These are phyloP conservation scores for Lepidochrysops patricia DNA, from an alignment of 2,888 invertebrate genomes.

Conservation along the genomic window DNA sequence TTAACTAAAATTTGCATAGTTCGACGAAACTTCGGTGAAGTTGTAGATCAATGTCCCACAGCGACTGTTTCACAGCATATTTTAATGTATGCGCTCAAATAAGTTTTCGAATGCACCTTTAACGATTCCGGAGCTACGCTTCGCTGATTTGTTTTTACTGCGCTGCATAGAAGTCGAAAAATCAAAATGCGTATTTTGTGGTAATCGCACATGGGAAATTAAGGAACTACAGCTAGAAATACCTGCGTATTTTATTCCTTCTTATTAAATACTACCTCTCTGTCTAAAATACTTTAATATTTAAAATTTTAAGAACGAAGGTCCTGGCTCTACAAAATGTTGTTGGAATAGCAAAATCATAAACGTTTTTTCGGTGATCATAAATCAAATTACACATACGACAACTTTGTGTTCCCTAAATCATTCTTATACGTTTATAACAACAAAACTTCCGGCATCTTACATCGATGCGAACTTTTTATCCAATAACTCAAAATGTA, in stretches of 20 bases:
- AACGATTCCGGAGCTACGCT: slow-evolving; percentile 9
- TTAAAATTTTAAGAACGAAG: too few relatives aligned
- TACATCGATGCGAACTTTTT: slow-evolving; percentile 45
- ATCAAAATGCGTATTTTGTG: background rate
- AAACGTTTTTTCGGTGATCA: background rate
- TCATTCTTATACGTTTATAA: slow-evolving; percentile 61
- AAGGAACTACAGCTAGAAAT: too few relatives aligned
- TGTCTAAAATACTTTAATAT: too few relatives aligned
- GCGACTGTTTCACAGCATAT: slow-evolving; percentile 33
- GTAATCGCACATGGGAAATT: background rate
- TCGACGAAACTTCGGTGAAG: slow-evolving; percentile 45
- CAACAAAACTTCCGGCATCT: slow-evolving; percentile 50
- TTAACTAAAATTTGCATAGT: slow-evolving; percentile 62
- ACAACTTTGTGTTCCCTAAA: slow-evolving; percentile 52
- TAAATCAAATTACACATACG: slow-evolving; percentile 32
- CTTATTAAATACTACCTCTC: too few relatives aligned
- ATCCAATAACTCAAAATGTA: slow-evolving; percentile 55
- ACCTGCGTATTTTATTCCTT: too few relatives aligned
- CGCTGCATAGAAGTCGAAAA: background rate
- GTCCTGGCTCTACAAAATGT: background rate
- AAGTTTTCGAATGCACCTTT: slow-evolving; percentile 17
- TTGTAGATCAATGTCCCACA: slow-evolving; percentile 41
- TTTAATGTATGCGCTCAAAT: slow-evolving; percentile 30
- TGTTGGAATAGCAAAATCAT: background rate
- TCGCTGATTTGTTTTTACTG: slow-evolving; percentile 1